phyloP scores from a whole-genome alignment of 2,113 vertebrate genomes.

The Platanista minor region DNA sequence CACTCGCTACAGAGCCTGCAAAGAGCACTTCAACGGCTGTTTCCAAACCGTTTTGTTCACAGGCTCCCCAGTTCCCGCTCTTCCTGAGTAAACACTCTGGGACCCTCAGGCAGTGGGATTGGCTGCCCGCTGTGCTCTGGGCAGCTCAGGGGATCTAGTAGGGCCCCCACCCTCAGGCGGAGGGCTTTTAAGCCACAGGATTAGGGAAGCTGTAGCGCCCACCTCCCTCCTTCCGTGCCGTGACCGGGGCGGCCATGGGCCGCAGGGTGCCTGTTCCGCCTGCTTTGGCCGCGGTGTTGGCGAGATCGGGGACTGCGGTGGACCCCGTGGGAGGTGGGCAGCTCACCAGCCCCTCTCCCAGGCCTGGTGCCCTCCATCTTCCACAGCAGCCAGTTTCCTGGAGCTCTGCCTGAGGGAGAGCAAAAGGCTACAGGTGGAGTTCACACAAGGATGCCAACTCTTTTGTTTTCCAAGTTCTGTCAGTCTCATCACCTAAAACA shows the following conservation, averaged over 20 bases:
- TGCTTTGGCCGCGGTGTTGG: too few relatives aligned
- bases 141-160: neutral
- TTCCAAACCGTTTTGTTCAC: neutral
- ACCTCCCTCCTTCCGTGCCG: neutral
- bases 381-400: accelerated
- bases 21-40: neutral
- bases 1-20: neutral
- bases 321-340: neutral
- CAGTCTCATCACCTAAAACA: neutral
- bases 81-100: neutral
- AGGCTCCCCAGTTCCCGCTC: accelerated
- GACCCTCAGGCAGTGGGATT: accelerated
- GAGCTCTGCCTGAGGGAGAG: neutral
- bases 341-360: neutral
- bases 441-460: too few relatives aligned
- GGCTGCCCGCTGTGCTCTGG: neutral
- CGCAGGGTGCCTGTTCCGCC: neutral
- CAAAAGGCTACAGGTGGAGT: neutral
- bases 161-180: neutral
- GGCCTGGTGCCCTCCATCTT: accelerated
- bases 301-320: too few relatives aligned
- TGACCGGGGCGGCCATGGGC: too few relatives aligned
- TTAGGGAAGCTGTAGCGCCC: neutral
- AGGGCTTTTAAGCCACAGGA: neutral
- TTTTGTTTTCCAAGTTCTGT: neutral